Conservation (phyloP, 1,140 invertebrate genomes). For the Sipha flava region DNA sequence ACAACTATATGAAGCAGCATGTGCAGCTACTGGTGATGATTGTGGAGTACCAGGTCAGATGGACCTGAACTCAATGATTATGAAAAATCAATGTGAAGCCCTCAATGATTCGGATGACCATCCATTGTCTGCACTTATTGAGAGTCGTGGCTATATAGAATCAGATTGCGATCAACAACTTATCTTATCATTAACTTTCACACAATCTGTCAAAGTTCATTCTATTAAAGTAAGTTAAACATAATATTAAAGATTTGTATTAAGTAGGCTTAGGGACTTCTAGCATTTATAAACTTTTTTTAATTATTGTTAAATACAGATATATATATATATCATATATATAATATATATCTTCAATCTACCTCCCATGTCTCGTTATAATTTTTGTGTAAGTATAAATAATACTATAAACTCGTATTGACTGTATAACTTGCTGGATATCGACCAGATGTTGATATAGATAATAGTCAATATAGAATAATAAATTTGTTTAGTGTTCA, state of each 20-base stretch:
- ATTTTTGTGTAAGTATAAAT: too few species aligned
- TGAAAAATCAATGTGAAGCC: constrained; percentile 85
- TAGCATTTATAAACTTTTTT: too few species aligned
- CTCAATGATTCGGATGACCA: constrained; percentile 95
- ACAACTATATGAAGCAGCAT: constrained; percentile 64
- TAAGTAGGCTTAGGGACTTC: too few species aligned
- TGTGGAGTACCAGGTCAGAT: constrained; percentile 62
- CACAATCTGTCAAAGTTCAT: constrained; percentile 93
- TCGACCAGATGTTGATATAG: too few species aligned
- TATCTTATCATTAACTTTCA: constrained; percentile 86
- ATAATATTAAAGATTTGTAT: neutral
- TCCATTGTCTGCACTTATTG: constrained; percentile 65
- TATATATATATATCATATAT: too few species aligned
- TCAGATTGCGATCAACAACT: constrained; percentile 86
- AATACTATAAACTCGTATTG: too few species aligned
- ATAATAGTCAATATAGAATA: too few species aligned
- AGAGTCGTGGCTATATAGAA: constrained; percentile 65
- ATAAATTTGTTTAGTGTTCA: too few species aligned
- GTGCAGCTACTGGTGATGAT: constrained; percentile 50
- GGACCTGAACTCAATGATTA: constrained; percentile 79
- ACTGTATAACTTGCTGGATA: too few species aligned
- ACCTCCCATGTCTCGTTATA: too few species aligned
- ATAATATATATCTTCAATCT: too few species aligned
- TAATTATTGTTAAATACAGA: too few species aligned
- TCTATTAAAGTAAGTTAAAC: constrained; percentile 60